These are phyloP conservation scores for Pogonocichla stellata DNA, from an alignment of 2,113 vertebrate genomes.

Conservation along the genomic window DNA sequence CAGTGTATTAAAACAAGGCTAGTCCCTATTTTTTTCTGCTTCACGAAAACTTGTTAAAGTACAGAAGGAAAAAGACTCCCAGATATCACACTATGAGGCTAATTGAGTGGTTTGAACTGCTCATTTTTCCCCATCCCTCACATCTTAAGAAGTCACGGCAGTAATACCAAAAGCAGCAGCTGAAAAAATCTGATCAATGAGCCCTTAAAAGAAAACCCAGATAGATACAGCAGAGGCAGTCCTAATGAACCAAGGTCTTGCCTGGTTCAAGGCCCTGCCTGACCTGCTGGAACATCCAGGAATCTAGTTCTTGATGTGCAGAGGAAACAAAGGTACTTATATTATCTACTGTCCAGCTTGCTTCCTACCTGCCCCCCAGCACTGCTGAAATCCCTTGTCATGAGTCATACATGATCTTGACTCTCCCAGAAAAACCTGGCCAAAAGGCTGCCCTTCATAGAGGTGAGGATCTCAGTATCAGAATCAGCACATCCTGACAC, in stretches of 20 bases:
- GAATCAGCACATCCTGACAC: background rate
- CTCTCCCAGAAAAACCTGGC: background rate
- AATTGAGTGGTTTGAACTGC: background rate
- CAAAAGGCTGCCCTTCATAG: background rate
- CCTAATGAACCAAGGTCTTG: background rate
- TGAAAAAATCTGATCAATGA: background rate
- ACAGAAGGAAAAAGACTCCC: background rate
- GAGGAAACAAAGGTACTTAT: background rate
- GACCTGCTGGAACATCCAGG: background rate
- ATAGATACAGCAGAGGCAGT: background rate
- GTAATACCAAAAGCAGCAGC: background rate
- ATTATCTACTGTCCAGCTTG: background rate
- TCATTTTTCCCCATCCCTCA: background rate
- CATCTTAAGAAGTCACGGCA: background rate
- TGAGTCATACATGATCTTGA: background rate
- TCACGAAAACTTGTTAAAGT: background rate
- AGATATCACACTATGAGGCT: background rate
- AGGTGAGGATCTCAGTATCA: background rate
- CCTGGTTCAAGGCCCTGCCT: background rate
- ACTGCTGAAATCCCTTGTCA: rapidly evolving
- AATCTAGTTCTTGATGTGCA: background rate
- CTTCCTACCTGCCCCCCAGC: background rate
- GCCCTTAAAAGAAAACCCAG: background rate
- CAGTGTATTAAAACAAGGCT: background rate
- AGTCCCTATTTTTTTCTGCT: background rate